A percentile compares a stretch with the other conserved stretches of the same genome.
Evolutionary conservation across 2,113 vertebrate species (phyloP).

Genomic region (Gobio gobio): DNA sequence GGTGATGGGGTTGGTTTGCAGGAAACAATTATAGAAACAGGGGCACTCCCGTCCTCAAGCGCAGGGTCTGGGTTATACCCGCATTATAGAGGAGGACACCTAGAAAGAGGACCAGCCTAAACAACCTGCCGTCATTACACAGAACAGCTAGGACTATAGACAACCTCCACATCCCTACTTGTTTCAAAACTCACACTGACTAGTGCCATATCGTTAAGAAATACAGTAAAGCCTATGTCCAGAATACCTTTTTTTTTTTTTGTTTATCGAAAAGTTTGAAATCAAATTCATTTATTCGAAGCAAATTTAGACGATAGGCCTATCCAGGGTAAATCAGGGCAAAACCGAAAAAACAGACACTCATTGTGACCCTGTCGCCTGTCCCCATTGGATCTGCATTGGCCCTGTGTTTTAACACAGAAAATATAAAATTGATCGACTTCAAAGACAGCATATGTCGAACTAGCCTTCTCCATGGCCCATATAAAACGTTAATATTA

Average conservation of each 20-base stretch:
- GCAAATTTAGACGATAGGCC: slow-evolving; percentile 26
- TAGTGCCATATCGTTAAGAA: not conserved
- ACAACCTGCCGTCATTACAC: slow-evolving; percentile 51
- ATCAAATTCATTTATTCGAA: slow-evolving; percentile 35
- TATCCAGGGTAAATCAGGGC: not conserved
- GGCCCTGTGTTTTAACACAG: not conserved
- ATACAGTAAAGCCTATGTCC: not conserved
- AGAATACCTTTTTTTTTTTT: too few relatives aligned
- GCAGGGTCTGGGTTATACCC: slow-evolving; percentile 79
- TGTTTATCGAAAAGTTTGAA: slow-evolving; percentile 9
- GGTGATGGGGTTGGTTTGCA: slow-evolving; percentile 73
- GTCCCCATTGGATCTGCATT: slow-evolving; percentile 1
- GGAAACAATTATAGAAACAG: slow-evolving; percentile 82
- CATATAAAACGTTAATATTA: slow-evolving; percentile 39
- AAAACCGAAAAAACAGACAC: slow-evolving; percentile 27
- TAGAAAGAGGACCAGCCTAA: slow-evolving; percentile 74
- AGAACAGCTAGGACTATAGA: not conserved
- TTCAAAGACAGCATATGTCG: slow-evolving; percentile 46
- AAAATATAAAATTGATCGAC: slow-evolving; percentile 24
- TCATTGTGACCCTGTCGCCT: not conserved
- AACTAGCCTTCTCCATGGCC: not conserved
- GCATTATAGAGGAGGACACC: slow-evolving; percentile 82
- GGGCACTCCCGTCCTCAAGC: slow-evolving; percentile 76
- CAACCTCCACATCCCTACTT: slow-evolving; percentile 14
- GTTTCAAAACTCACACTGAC: not conserved